A percentile compares a stretch with the other conserved stretches of the same genome.
Evolutionary conservation across 2,888 invertebrate genomes (phyloP).

Genomic region (Linnaemya vulpina): DNA sequence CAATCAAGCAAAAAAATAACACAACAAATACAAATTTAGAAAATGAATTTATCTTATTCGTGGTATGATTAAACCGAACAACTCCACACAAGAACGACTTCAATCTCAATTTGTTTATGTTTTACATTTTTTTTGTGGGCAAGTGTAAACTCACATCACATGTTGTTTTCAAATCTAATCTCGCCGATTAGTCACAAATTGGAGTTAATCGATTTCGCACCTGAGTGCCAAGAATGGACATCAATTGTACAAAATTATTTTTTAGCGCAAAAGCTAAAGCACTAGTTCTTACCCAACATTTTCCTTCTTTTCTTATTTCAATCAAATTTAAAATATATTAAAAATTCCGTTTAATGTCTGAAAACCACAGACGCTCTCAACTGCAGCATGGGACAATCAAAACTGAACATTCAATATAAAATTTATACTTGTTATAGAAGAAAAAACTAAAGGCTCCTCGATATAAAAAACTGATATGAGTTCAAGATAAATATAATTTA

Average conservation of each 20-base stretch:
- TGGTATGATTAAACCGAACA: neutral
- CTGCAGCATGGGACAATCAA: constrained; percentile 28
- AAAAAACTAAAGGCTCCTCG: constrained; percentile 11
- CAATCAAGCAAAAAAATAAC: constrained; percentile 11
- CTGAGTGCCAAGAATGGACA: neutral
- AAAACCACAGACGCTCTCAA: constrained; percentile 12
- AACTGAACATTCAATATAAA: constrained; percentile 46
- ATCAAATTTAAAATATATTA: neutral
- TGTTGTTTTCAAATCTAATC: neutral
- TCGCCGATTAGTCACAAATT: neutral
- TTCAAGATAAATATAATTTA: constrained; percentile 18
- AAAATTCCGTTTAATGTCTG: neutral
- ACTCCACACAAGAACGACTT: neutral
- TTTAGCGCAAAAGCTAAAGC: neutral
- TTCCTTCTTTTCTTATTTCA: neutral
- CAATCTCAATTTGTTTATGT: neutral
- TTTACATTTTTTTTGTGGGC: neutral
- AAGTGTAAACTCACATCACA: neutral
- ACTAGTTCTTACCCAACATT: constrained; percentile 39
- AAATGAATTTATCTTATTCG: neutral
- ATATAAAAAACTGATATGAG: neutral
- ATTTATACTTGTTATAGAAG: constrained; percentile 37
- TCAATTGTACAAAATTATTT: neutral
- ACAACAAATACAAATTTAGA: neutral
- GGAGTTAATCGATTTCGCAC: neutral